Percentiles rank a stretch among this genome's conserved stretches.
Conservation (phyloP, 2,888 invertebrate genomes). For the Myopa tessellatipennis region DNA sequence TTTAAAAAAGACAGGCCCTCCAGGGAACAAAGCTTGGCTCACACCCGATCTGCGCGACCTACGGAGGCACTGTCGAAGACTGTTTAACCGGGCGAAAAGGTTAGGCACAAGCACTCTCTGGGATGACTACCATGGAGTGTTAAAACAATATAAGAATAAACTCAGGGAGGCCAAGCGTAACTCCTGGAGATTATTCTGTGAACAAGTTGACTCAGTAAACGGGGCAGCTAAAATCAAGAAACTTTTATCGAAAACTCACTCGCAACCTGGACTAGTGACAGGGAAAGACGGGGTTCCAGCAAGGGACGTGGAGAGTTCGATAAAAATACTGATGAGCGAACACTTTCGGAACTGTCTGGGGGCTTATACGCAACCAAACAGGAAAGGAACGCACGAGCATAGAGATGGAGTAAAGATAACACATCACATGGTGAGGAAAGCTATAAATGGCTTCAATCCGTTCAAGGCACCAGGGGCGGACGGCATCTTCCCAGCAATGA, state of each 20-base stretch:
- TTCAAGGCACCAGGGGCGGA: too few relatives aligned
- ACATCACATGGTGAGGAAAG: too few relatives aligned
- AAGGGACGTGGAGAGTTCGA: neutral
- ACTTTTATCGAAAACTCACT: neutral
- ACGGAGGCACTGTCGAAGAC: too few relatives aligned
- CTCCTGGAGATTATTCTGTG: neutral
- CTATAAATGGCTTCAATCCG: too few relatives aligned
- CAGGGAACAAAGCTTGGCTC: too few relatives aligned
- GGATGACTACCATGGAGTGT: neutral
- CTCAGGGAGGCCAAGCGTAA: neutral
- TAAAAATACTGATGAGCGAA: neutral
- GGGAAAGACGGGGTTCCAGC: neutral
- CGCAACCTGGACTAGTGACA: neutral
- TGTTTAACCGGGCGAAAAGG: neutral
- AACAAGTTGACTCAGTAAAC: slow-evolving; percentile 2
- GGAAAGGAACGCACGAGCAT: too few relatives aligned
- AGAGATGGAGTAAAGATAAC: too few relatives aligned
- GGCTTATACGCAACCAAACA: too few relatives aligned
- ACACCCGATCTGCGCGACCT: too few relatives aligned
- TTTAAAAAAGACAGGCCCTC: too few relatives aligned
- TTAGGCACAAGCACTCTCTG: neutral
- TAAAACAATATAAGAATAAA: neutral
- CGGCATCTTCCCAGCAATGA: too few relatives aligned
- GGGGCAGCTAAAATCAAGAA: neutral
- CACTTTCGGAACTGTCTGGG: neutral